Conservation (phyloP, 2,888 invertebrate species). For the Mycalesis mineus region DNA sequence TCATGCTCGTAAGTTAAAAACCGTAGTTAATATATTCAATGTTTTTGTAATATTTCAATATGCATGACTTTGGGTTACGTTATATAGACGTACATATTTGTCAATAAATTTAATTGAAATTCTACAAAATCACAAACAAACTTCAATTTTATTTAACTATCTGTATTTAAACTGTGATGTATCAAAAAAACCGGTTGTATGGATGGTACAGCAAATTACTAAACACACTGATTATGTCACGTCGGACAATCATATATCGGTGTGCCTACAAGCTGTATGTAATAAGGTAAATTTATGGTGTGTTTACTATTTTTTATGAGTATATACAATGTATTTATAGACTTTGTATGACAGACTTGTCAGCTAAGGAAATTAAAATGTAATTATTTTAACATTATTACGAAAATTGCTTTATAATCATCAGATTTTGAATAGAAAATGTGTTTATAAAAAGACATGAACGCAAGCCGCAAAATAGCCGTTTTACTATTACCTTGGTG, state of each 20-base stretch:
- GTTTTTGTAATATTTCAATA: no score
- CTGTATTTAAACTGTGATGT: not conserved
- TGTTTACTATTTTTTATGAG: not conserved
- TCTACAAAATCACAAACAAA: not conserved
- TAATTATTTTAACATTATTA: not conserved
- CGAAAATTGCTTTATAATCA: not conserved
- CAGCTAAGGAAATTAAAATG: not conserved
- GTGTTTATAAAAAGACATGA: no score
- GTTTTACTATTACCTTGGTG: no score
- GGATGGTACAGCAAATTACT: not conserved
- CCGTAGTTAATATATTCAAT: no score
- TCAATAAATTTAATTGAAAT: no score
- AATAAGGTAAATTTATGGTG: not conserved
- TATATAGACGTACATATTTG: no score
- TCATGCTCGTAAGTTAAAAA: no score
- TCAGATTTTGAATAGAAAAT: no score
- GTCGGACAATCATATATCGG: not conserved
- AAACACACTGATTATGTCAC: conserved; percentile 1
- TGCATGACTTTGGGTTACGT: no score
- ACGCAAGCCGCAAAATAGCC: no score
- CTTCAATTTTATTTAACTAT: not conserved
- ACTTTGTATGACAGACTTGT: not conserved
- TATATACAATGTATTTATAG: not conserved
- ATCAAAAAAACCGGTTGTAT: not conserved
- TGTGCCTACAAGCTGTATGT: not conserved